Evolutionary conservation across 2,113 vertebrate species (phyloP).

Genomic region (Cygnus atratus): DNA sequence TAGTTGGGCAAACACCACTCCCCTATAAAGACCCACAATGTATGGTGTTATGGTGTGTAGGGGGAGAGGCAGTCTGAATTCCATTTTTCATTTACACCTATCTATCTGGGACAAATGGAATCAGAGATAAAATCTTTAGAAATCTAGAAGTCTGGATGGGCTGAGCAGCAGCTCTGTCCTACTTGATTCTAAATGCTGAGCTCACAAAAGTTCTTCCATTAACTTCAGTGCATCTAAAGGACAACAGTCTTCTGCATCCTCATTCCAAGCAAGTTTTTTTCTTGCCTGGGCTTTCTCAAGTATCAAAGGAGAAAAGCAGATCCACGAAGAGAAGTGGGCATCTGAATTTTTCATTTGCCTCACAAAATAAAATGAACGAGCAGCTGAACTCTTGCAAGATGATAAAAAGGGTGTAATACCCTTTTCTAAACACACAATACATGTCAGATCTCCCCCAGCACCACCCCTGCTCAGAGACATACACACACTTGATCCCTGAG

Average conservation of each 20-base stretch:
- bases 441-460: background rate
- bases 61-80: background rate
- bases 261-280: background rate
- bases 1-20: background rate
- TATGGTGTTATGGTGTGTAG: background rate
- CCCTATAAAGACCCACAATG: background rate
- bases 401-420: background rate
- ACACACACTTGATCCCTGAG: background rate
- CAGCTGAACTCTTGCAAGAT: constrained; percentile 13
- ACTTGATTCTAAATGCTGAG: background rate
- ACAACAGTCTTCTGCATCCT: background rate
- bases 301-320: background rate
- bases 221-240: background rate
- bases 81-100: background rate
- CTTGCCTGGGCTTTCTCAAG: background rate
- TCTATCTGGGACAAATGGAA: background rate
- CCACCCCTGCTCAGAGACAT: background rate
- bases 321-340: background rate
- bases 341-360: constrained; percentile 24
- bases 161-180: background rate
- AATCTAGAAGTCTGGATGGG: background rate
- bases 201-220: background rate
- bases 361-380: constrained; percentile 1
- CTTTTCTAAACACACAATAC: constrained; percentile 40
- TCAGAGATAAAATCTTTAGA: background rate